phyloP scores from a whole-genome alignment of 1,140 invertebrate species.

The Xylocopa sonorina region DNA sequence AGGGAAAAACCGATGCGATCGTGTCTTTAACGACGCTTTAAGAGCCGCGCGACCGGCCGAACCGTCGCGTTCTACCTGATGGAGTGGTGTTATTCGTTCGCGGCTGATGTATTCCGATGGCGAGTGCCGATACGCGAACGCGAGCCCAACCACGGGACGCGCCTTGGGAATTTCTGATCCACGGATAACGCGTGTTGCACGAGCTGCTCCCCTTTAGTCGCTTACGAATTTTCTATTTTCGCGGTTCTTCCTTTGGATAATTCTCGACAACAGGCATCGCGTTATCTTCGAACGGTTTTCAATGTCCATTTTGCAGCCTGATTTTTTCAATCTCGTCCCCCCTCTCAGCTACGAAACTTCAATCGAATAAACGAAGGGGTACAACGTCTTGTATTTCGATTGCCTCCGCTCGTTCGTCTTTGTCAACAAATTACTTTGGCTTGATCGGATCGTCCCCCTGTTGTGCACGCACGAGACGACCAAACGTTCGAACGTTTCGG shows the following conservation, averaged over 20 bases:
- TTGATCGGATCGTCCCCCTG: background rate
- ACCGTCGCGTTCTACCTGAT: background rate
- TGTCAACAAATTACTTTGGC: constrained; percentile 15
- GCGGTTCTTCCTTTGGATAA: background rate
- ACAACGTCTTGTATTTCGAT: constrained; percentile 12
- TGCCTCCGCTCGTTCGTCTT: constrained; percentile 10
- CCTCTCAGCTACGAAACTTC: background rate
- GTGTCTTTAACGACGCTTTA: constrained; percentile 52
- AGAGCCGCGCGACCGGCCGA: constrained; percentile 22
- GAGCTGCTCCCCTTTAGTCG: background rate
- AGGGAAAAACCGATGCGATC: constrained; percentile 43
- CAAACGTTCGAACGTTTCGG: background rate
- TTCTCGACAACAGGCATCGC: no score
- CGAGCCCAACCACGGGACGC: background rate
- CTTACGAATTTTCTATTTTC: background rate
- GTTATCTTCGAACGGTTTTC: no score
- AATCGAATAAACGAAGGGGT: background rate
- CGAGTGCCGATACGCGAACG: constrained; percentile 48
- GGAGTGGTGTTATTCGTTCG: constrained; percentile 38
- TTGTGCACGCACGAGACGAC: constrained; percentile 20
- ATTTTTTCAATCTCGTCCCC: no score
- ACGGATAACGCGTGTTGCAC: background rate
- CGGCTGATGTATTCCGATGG: constrained; percentile 43
- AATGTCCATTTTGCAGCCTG: no score
- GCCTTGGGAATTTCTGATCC: constrained; percentile 18